Evolutionary conservation across 2,113 vertebrate genomes (phyloP).

Genomic region (Heterotilapia buettikoferi): DNA sequence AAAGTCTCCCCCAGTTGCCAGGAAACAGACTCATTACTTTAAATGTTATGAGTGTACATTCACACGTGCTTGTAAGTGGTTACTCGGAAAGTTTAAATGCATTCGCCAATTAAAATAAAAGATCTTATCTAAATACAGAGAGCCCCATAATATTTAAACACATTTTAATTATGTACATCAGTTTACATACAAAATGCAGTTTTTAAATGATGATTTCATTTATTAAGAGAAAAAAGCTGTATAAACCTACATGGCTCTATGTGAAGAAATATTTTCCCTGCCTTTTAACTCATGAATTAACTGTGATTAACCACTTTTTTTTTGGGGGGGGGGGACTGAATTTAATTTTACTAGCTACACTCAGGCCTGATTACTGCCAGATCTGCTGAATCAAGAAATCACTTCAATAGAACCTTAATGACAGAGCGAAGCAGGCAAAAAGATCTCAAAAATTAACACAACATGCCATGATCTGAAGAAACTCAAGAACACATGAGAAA

Average conservation of each 20-base stretch:
- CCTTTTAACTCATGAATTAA: not conserved
- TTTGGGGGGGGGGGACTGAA: fast-evolving
- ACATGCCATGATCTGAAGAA: no score
- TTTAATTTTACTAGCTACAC: not conserved
- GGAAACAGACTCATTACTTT: not conserved
- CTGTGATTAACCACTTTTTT: not conserved
- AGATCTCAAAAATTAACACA: no score
- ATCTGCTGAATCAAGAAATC: no score
- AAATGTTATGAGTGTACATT: not conserved
- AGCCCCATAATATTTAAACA: not conserved
- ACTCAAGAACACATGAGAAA: no score
- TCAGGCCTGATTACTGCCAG: no score
- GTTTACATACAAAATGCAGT: not conserved
- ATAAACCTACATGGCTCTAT: not conserved
- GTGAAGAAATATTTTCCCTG: not conserved
- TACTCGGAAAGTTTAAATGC: not conserved
- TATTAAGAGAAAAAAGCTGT: not conserved
- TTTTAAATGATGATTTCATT: not conserved
- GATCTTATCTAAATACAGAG: not conserved
- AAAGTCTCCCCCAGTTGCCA: not conserved
- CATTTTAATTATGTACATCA: not conserved
- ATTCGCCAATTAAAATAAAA: not conserved
- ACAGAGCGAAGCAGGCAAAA: no score
- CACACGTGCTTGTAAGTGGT: not conserved
- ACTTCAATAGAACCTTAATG: no score